Percentiles rank a stretch among this genome's conserved stretches.
phyloP scores from a whole-genome alignment of 2,113 vertebrate species.

The Lasiurus borealis region DNA sequence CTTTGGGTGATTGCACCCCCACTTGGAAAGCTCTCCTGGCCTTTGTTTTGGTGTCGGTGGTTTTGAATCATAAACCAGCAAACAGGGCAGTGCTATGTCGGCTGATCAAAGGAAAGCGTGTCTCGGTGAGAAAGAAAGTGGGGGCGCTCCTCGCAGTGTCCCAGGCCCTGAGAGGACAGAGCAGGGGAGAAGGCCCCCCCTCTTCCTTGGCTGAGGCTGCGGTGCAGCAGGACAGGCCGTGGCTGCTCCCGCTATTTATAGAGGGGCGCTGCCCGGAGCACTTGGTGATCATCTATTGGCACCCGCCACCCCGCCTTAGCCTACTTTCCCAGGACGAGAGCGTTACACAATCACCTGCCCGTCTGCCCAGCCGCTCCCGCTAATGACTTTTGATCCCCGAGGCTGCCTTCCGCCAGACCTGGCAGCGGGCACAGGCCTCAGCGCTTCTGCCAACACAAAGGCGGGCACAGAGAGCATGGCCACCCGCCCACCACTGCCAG shows the following conservation, averaged over 20 bases:
- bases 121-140: not conserved
- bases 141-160: slow-evolving; percentile 3
- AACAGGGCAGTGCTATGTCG: too few species aligned
- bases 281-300: slow-evolving; percentile 81
- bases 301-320: slow-evolving; percentile 82
- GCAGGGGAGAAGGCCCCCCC: not conserved
- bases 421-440: slow-evolving; percentile 55
- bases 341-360: slow-evolving; percentile 80
- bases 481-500: not conserved
- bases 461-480: not conserved
- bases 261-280: slow-evolving; percentile 82
- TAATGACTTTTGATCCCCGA: slow-evolving; percentile 83
- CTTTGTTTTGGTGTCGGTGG: too few species aligned
- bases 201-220: slow-evolving; percentile 1
- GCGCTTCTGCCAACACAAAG: slow-evolving; percentile 66
- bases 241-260: slow-evolving; percentile 78
- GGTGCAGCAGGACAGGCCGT: slow-evolving; percentile 64
- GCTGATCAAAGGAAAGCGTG: too few species aligned
- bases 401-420: slow-evolving; percentile 76
- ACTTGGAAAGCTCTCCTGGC: too few species aligned
- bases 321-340: slow-evolving; percentile 82
- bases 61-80: too few species aligned
- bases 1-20: too few species aligned
- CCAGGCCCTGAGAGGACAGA: slow-evolving; percentile 48
- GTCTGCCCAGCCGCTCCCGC: slow-evolving; percentile 70